phyloP scores from a whole-genome alignment of 2,797 vertebrate species.

The Chrosomus eos region DNA sequence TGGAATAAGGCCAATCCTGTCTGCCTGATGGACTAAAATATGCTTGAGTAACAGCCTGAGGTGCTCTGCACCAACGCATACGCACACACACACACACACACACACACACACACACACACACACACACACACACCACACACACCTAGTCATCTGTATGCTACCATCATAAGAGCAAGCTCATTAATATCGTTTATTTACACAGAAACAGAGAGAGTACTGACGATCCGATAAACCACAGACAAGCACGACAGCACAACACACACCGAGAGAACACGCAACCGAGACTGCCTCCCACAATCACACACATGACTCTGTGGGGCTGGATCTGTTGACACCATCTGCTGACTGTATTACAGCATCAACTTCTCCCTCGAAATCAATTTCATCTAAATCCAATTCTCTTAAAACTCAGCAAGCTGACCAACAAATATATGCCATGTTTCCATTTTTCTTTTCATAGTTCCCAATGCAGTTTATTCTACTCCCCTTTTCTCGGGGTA shows the following conservation, averaged over 20 bases:
- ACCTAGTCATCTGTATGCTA: not conserved
- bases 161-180: slow-evolving; percentile 10
- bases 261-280: not conserved
- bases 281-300: not conserved
- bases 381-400: not conserved
- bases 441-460: not conserved
- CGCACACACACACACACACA: slow-evolving; percentile 38
- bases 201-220: not conserved
- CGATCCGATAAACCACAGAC: not conserved
- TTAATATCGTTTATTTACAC: slow-evolving; percentile 13
- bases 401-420: not conserved
- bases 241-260: not conserved
- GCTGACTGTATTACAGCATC: slow-evolving; percentile 26
- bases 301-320: not conserved
- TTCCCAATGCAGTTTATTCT: not conserved
- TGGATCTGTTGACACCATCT: slow-evolving; percentile 42
- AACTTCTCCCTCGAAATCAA: not conserved
- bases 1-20: slow-evolving; percentile 39
- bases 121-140: not conserved
- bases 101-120: not conserved
- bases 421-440: not conserved
- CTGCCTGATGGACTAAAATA: slow-evolving; percentile 47
- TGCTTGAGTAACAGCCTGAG: slow-evolving; percentile 31
- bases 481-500: not conserved
- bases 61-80: no score